Base-by-base conservation (phyloP, 2,113 vertebrate species). In the Globicephala melas region DNA sequence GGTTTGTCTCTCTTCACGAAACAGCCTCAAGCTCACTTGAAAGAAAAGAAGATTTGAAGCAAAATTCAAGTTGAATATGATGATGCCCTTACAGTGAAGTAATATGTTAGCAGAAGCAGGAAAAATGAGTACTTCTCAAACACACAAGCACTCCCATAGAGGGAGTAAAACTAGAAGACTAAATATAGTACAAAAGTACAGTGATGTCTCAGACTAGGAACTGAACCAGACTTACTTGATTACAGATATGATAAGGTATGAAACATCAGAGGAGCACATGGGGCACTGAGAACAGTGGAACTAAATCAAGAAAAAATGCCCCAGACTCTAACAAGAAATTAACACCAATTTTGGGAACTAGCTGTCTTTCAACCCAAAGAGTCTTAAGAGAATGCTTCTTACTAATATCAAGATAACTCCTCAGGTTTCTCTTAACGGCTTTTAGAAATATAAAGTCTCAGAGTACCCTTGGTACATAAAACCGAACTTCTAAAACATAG, bases 51-150 rank as follows among this genome's bases (percentile, higher is more conserved):
- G 23, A 33, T 86, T 55, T 62, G 70, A 88, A 62, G 89, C 36
- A 85, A 93, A 85, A 68, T 44, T 67, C 80, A 50, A 44, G n/a
- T 81, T 79, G 38, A 92, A 89, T n/a, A 68, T 87, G 92, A 92
- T 89, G 10, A 44, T 11, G 55, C 6, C 55, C 41, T 77, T 60
- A 77, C 33, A 65, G n/a, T 44, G 31, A 88, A 74, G 41, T 93
- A 47, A 70, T 15, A 76, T 28, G 65, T 58, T 80, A 77, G 68
- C 70, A 85, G 71, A 90, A 58, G 65, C 11, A 86, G 68, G 60
- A 84, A 90, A 93, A 95, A 44, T 13, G 31, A 89, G 53, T 10
- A 28, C 47, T 95, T 82, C 28, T 80, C 41, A 10, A 7, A 2
- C 53, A 86, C 25, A 36, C 1, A 5, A n/a, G 73, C 36, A 71